These are phyloP conservation scores for Caretta caretta DNA, from an alignment of 2,113 vertebrate species.

Conservation along the genomic window DNA sequence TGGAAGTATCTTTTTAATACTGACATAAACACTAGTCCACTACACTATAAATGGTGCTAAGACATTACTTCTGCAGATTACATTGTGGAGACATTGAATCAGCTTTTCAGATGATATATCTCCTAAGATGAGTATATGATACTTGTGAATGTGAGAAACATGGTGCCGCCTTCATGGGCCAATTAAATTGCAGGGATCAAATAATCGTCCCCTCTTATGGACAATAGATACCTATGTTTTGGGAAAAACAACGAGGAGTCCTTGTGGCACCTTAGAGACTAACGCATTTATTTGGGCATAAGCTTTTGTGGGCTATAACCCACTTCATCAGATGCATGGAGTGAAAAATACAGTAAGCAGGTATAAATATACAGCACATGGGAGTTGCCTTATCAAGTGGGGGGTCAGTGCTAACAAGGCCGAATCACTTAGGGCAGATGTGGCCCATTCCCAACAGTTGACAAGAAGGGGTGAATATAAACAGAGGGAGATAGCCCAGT, in stretches of 20 bases:
- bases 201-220: not conserved
- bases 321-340: too few species aligned
- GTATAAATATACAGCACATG: too few species aligned
- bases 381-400: too few species aligned
- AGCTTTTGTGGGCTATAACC: too few species aligned
- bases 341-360: too few species aligned
- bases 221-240: not conserved
- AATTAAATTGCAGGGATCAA: not conserved
- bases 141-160: accelerated
- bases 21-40: not conserved
- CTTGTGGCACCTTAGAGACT: too few species aligned
- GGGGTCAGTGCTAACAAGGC: too few species aligned
- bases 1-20: not conserved
- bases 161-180: not conserved
- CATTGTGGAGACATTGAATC: not conserved
- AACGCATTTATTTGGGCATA: too few species aligned
- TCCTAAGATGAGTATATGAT: not conserved
- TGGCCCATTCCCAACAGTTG: too few species aligned
- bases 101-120: not conserved
- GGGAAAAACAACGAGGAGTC: too few species aligned
- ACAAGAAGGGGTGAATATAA: too few species aligned
- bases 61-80: slow-evolving; percentile 13
- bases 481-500: not conserved
- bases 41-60: not conserved
- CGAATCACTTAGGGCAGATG: too few species aligned